Evolutionary conservation across 2,113 vertebrate genomes (phyloP).

Genomic region (Limnothrissa miodon): DNA sequence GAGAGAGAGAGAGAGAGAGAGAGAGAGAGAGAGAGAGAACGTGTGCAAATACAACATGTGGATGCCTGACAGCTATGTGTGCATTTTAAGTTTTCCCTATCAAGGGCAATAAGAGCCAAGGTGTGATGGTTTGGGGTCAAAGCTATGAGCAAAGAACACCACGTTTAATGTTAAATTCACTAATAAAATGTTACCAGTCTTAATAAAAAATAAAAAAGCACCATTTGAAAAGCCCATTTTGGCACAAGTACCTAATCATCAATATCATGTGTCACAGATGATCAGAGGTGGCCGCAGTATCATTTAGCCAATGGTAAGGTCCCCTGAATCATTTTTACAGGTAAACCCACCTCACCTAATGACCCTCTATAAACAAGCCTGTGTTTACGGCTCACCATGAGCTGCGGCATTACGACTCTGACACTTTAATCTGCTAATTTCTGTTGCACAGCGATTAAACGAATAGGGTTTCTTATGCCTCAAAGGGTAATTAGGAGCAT

Average conservation of each 20-base stretch:
- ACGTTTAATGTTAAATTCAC: background rate
- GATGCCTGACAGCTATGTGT: background rate
- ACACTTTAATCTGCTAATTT: conserved; percentile 26
- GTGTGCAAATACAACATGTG: background rate
- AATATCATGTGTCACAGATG: background rate
- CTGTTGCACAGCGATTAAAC: conserved; percentile 27
- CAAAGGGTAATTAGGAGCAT: conserved; percentile 33
- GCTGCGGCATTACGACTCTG: background rate
- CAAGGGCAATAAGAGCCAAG: background rate
- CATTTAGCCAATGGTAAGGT: background rate
- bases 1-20: too few species aligned
- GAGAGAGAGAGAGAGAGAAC: too few species aligned
- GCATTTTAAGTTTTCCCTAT: too few species aligned
- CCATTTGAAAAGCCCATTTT: background rate
- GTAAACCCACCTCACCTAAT: background rate
- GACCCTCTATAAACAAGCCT: background rate
- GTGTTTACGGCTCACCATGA: background rate
- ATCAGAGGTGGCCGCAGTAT: background rate
- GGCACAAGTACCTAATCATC: background rate
- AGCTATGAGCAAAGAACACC: background rate
- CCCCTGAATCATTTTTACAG: background rate
- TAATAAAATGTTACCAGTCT: background rate
- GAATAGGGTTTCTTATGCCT: conserved; percentile 32
- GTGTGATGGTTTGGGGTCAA: background rate
- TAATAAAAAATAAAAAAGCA: background rate